phyloP scores from a whole-genome alignment of 2,797 vertebrate species.

The Sciurus vulgaris region DNA sequence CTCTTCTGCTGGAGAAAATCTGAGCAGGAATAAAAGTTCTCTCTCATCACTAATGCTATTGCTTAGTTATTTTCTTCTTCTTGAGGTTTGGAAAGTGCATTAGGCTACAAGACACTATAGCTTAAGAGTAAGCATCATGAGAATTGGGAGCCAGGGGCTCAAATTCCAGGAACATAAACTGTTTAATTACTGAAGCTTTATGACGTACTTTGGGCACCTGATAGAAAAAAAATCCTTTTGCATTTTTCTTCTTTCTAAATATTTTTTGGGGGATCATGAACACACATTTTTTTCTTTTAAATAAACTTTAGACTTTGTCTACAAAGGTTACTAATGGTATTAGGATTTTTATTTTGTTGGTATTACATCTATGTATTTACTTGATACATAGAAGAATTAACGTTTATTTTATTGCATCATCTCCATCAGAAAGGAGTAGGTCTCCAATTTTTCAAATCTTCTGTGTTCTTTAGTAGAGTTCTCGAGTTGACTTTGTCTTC shows the following conservation, averaged over 20 bases:
- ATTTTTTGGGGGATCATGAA: neutral
- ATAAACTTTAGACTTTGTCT: neutral
- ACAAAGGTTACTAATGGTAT: neutral
- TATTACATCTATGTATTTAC: neutral
- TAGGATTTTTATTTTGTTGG: neutral
- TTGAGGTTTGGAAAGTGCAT: neutral
- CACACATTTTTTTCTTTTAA: neutral
- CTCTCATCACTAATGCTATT: neutral
- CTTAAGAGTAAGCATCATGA: neutral
- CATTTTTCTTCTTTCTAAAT: constrained; percentile 16
- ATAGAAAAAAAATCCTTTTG: neutral
- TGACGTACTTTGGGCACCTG: neutral
- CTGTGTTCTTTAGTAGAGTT: neutral
- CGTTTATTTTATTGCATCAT: neutral
- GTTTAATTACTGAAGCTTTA: neutral
- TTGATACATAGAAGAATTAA: constrained; percentile 1
- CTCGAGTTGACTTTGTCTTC: neutral
- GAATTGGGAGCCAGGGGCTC: neutral
- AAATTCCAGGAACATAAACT: neutral
- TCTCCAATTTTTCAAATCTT: neutral
- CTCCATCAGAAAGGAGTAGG: neutral
- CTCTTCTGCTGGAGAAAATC: neutral
- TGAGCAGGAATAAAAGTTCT: neutral
- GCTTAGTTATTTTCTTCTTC: neutral
- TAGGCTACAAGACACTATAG: neutral